Evolutionary conservation across 2,797 vertebrate genomes (phyloP).

Genomic region (Enteromius fasciolatus): DNA sequence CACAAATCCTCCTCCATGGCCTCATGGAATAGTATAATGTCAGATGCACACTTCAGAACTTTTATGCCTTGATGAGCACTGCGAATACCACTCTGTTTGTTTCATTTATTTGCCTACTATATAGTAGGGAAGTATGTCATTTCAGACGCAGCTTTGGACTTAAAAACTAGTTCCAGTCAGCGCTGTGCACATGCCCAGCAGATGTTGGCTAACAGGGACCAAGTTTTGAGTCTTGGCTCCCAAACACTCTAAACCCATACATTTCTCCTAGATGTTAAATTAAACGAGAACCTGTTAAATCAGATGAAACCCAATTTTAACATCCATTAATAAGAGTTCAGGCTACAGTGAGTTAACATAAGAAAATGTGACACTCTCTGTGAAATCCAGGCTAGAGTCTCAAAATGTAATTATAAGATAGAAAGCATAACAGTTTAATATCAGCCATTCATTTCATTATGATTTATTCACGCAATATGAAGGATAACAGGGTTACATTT

Average conservation of each 20-base stretch:
- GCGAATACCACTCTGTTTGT: neutral
- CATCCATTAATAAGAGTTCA: neutral
- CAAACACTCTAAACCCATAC: neutral
- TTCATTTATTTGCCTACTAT: neutral
- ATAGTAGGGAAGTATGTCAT: neutral
- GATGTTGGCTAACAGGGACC: slow-evolving; percentile 7
- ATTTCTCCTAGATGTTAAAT: neutral
- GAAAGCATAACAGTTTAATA: too few relatives aligned
- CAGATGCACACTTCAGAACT: neutral
- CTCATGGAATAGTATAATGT: neutral
- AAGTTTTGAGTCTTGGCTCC: slow-evolving; percentile 11
- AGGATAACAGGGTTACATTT: too few relatives aligned
- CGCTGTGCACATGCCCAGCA: slow-evolving; percentile 1
- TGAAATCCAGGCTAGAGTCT: too few relatives aligned
- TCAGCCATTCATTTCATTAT: too few relatives aligned
- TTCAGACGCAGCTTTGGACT: neutral
- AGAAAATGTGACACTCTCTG: neutral
- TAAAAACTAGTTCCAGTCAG: neutral
- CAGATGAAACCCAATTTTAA: neutral
- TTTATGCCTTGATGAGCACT: neutral
- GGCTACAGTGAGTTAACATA: neutral
- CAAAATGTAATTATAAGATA: too few relatives aligned
- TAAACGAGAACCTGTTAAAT: neutral
- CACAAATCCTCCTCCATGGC: neutral
- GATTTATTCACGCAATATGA: too few relatives aligned